These are phyloP conservation scores for Masticophis lateralis DNA, from an alignment of 2,797 vertebrate species.

Conservation along the genomic window DNA sequence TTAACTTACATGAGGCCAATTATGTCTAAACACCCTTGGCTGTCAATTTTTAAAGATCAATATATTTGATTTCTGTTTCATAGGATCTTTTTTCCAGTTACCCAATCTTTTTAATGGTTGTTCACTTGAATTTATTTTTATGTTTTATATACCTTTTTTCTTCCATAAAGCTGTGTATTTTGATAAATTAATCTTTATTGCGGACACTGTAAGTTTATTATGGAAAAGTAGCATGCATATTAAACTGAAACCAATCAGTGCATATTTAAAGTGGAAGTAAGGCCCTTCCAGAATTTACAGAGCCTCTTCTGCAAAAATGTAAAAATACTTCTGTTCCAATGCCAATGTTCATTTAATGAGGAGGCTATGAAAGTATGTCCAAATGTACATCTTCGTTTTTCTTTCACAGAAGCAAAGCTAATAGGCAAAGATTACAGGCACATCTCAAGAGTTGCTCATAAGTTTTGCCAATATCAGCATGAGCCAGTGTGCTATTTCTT, in stretches of 20 bases:
- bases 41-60: background rate
- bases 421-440: background rate
- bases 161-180: background rate
- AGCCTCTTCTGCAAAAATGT: background rate
- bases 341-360: background rate
- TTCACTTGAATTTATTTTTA: background rate
- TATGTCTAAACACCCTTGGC: background rate
- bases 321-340: background rate
- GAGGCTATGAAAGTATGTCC: background rate
- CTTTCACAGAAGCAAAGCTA: conserved; percentile 23
- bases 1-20: background rate
- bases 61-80: background rate
- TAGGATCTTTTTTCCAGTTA: background rate
- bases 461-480: conserved; percentile 26
- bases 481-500: conserved; percentile 8
- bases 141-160: background rate
- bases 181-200: background rate
- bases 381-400: background rate
- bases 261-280: background rate
- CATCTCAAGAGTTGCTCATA: conserved; percentile 2
- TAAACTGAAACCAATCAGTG: background rate
- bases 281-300: background rate
- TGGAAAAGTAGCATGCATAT: background rate
- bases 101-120: background rate
- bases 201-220: background rate